Conservation (phyloP, 2,888 invertebrate genomes). For the Ennomos erosarius region DNA sequence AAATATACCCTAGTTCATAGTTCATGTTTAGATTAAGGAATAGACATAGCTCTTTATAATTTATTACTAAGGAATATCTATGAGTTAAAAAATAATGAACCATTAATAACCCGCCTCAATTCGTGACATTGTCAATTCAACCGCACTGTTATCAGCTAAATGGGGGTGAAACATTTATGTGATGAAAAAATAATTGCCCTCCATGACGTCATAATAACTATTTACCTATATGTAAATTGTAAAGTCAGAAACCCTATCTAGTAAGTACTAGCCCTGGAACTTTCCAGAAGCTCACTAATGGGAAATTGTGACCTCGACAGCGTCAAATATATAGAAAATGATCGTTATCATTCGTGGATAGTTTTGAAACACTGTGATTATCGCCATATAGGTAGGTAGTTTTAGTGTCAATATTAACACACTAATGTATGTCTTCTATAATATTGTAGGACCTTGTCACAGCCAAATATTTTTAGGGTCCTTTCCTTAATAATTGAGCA, state of each 20-base stretch:
- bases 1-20: too few relatives aligned
- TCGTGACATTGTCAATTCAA: conserved; percentile 17
- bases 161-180: conserved; percentile 15
- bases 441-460: conserved; percentile 27
- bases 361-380: conserved; percentile 54
- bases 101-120: conserved; percentile 3
- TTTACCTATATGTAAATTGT: conserved; percentile 1
- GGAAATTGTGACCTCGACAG: conserved; percentile 43
- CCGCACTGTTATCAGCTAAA: conserved; percentile 12
- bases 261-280: conserved; percentile 5
- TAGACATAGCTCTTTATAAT: too few relatives aligned
- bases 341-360: conserved; percentile 44
- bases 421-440: too few relatives aligned
- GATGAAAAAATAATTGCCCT: conserved; percentile 17
- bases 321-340: conserved; percentile 39
- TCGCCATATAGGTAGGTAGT: conserved; percentile 41
- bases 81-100: too few relatives aligned
- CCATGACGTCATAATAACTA: conserved; percentile 22
- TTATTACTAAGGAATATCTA: too few relatives aligned
- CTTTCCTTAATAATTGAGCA: too few relatives aligned
- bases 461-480: neutral
- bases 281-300: conserved; percentile 42
- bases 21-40: too few relatives aligned
- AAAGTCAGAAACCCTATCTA: neutral
- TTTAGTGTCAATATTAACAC: too few relatives aligned